Evolutionary conservation across 2,797 vertebrate species (phyloP).

Genomic region (Acestrorhynchus altus): DNA sequence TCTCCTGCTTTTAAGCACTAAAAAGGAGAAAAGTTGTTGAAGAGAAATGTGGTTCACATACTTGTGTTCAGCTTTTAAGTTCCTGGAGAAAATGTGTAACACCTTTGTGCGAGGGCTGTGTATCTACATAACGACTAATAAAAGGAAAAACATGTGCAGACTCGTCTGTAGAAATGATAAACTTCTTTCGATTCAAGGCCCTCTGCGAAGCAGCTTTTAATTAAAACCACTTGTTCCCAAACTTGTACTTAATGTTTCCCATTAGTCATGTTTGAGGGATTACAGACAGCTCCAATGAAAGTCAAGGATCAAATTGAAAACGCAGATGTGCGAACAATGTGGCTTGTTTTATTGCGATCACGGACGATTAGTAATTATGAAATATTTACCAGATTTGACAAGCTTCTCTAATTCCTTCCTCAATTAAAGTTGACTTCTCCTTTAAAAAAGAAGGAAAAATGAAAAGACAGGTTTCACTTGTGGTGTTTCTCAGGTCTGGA

Average conservation of each 20-base stretch:
- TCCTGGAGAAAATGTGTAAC: constrained; percentile 55
- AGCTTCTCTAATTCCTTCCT: constrained; percentile 64
- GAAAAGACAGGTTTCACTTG: constrained; percentile 50
- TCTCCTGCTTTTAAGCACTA: constrained; percentile 29
- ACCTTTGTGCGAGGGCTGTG: constrained; percentile 53
- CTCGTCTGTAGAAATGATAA: constrained; percentile 67
- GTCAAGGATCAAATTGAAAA: constrained; percentile 86
- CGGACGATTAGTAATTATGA: constrained; percentile 70
- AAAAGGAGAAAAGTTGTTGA: constrained; percentile 10
- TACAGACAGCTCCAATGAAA: constrained; percentile 86
- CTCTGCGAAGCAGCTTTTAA: constrained; percentile 74
- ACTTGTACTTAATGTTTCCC: constrained; percentile 85
- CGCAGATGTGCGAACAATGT: constrained; percentile 86
- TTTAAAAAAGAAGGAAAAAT: not conserved
- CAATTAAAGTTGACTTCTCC: constrained; percentile 67
- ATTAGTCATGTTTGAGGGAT: constrained; percentile 94
- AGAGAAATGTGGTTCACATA: constrained; percentile 55
- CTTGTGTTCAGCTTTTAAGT: constrained; percentile 37
- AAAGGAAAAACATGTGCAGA: constrained; percentile 64
- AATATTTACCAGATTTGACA: constrained; percentile 71
- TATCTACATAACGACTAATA: constrained; percentile 63
- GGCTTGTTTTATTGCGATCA: constrained; percentile 77
- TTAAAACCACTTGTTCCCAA: constrained; percentile 80
- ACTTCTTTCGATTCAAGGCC: constrained; percentile 61
- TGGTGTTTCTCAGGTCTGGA: constrained; percentile 49